Percentiles rank a stretch among this genome's conserved stretches.
phyloP scores from a whole-genome alignment of 2,113 vertebrate genomes.

The Taxidea taxus region DNA sequence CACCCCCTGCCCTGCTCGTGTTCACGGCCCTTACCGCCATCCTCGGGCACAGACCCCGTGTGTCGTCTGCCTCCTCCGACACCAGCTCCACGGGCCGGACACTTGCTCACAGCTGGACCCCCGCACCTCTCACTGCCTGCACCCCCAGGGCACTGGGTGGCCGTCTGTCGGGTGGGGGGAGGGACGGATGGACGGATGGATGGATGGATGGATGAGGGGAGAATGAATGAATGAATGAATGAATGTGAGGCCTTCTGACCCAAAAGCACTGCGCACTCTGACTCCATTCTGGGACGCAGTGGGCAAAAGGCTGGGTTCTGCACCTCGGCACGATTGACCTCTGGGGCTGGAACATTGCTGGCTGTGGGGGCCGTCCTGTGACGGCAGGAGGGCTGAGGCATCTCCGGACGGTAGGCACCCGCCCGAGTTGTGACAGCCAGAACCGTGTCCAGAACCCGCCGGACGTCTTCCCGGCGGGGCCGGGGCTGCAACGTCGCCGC shows the following conservation, averaged over 20 bases:
- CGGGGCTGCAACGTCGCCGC: accelerated
- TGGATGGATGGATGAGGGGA: too few relatives aligned
- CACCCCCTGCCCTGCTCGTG: accelerated
- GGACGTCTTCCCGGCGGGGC: not conserved
- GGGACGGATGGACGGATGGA: too few relatives aligned
- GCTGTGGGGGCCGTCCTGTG: not conserved
- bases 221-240: too few relatives aligned
- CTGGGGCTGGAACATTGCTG: not conserved
- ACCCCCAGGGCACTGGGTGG: not conserved
- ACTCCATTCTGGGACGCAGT: not conserved
- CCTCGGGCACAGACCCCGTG: not conserved
- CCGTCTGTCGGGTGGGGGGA: not conserved
- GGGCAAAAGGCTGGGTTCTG: not conserved
- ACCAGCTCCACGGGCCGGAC: not conserved
- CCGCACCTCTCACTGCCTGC: not conserved
- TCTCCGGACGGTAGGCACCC: not conserved
- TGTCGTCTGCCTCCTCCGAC: not conserved
- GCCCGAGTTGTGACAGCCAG: not conserved
- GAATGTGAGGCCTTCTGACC: not conserved
- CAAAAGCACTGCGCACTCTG: not conserved
- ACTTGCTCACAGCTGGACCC: not conserved
- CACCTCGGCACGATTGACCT: accelerated
- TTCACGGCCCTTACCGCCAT: not conserved
- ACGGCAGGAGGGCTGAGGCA: accelerated
- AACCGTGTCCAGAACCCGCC: not conserved